Conservation (phyloP, 1,140 invertebrate genomes). For the Callitettix versicolor region DNA sequence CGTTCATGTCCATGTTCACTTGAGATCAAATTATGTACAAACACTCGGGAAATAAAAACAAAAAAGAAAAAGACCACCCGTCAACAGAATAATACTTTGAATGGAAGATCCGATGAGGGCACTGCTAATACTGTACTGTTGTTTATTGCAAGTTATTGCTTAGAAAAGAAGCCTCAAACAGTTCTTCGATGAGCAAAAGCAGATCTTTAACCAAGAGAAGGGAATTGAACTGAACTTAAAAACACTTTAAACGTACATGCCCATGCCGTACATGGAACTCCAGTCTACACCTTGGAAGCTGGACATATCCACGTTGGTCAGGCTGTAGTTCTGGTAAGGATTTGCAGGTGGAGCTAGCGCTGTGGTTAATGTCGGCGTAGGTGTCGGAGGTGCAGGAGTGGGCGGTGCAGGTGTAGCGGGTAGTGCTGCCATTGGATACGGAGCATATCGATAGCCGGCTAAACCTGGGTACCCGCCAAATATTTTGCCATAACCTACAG, state of each 20-base stretch:
- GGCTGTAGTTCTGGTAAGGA: slow-evolving; percentile 64
- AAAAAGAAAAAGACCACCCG: slow-evolving; percentile 16
- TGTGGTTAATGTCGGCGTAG: slow-evolving; percentile 40
- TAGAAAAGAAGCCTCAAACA: slow-evolving; percentile 17
- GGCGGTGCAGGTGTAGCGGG: slow-evolving; percentile 39
- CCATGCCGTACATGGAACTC: slow-evolving; percentile 81
- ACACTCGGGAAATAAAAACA: slow-evolving; percentile 11
- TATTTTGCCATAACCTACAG: slow-evolving; percentile 58
- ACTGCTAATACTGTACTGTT: slow-evolving; percentile 19
- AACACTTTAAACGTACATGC: slow-evolving; percentile 61
- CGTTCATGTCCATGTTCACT: slow-evolving; percentile 16
- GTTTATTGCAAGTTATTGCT: slow-evolving; percentile 28
- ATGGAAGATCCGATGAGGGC: slow-evolving; percentile 21
- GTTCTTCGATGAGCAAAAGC: slow-evolving; percentile 12
- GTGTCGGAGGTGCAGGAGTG: slow-evolving; percentile 32
- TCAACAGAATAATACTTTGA: slow-evolving; percentile 31
- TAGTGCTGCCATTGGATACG: slow-evolving; percentile 51
- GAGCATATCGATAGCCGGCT: slow-evolving; percentile 60
- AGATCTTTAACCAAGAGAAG: background rate
- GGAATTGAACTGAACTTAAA: background rate
- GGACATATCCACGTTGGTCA: slow-evolving; percentile 81
- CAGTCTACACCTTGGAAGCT: slow-evolving; percentile 83
- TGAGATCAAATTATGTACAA: slow-evolving; percentile 20
- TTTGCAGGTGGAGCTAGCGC: slow-evolving; percentile 46
- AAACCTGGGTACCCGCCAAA: slow-evolving; percentile 51